These are phyloP conservation scores for Enteromius afrohamiltoni DNA, from an alignment of 2,797 vertebrate species.

Conservation along the genomic window DNA sequence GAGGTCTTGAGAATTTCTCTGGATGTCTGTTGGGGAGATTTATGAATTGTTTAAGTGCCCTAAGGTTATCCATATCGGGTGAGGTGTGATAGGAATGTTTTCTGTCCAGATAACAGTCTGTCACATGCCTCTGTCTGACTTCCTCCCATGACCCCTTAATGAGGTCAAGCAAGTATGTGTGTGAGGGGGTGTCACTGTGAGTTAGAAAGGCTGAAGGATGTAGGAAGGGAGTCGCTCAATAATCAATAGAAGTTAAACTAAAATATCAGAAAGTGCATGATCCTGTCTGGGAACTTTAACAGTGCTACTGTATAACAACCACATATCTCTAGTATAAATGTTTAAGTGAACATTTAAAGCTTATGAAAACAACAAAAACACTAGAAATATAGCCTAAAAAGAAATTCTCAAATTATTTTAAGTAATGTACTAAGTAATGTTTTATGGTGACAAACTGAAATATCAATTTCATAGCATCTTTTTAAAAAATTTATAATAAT, in stretches of 20 bases:
- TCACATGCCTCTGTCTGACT: constrained; percentile 46
- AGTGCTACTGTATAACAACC: neutral
- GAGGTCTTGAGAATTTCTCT: constrained; percentile 33
- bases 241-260: constrained; percentile 72
- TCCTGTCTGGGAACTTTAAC: neutral
- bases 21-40: constrained; percentile 38
- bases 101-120: constrained; percentile 60
- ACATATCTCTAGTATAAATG: neutral
- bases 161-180: constrained; percentile 55
- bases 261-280: constrained; percentile 56
- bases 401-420: neutral
- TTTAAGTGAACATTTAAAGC: neutral
- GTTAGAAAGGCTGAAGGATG: constrained; percentile 23
- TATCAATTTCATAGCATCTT: too few relatives aligned
- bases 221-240: constrained; percentile 42
- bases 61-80: constrained; percentile 53
- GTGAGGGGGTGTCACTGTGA: constrained; percentile 21
- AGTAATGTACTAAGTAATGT: neutral
- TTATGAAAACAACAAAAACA: neutral
- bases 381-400: neutral
- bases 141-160: constrained; percentile 65
- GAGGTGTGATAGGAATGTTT: constrained; percentile 59
- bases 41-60: constrained; percentile 57
- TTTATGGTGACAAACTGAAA: too few relatives aligned
- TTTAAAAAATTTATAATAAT: neutral